phyloP scores from a whole-genome alignment of 1,140 invertebrate species.

The Drosophila baimaii region DNA sequence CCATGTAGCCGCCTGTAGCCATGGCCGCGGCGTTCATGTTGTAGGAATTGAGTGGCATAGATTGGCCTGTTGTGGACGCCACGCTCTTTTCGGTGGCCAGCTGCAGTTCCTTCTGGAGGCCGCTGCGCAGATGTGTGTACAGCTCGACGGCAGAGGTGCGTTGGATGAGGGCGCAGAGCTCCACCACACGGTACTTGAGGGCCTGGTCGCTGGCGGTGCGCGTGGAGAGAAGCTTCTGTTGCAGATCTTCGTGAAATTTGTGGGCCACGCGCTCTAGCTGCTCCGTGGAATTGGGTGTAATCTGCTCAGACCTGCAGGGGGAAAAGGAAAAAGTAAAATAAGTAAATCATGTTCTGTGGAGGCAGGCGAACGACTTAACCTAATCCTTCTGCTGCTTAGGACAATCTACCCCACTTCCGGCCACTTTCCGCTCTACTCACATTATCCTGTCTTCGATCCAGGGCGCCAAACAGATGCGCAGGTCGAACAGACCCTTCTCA shows the following conservation, averaged over 20 bases:
- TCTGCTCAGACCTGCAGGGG: constrained; percentile 68
- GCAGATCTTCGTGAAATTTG: constrained; percentile 77
- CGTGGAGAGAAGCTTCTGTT: constrained; percentile 72
- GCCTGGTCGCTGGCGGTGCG: constrained; percentile 69
- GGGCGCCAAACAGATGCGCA: constrained; percentile 77
- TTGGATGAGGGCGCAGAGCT: constrained; percentile 72
- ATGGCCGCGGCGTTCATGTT: constrained; percentile 61
- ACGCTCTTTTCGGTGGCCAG: constrained; percentile 75
- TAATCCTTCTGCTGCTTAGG: constrained; percentile 1
- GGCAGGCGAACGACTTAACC: not conserved
- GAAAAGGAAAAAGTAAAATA: not conserved
- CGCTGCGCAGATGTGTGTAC: constrained; percentile 72
- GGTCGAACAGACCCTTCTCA: constrained; percentile 79
- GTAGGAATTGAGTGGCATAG: constrained; percentile 76
- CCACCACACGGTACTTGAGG: constrained; percentile 73
- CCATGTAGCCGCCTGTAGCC: constrained; percentile 54
- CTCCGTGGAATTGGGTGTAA: constrained; percentile 67
- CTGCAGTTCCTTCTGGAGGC: constrained; percentile 76
- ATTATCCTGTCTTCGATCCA: constrained; percentile 84
- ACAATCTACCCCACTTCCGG: not conserved
- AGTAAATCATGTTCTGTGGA: not conserved
- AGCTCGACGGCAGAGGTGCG: constrained; percentile 70
- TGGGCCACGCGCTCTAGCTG: constrained; percentile 66
- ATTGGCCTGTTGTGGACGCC: constrained; percentile 55
- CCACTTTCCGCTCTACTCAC: constrained; percentile 63